These are phyloP conservation scores for Mnemiopsis leidyi DNA, from an alignment of 37 sponge, comb jelly and placozoan genomes.

Conservation along the genomic window DNA sequence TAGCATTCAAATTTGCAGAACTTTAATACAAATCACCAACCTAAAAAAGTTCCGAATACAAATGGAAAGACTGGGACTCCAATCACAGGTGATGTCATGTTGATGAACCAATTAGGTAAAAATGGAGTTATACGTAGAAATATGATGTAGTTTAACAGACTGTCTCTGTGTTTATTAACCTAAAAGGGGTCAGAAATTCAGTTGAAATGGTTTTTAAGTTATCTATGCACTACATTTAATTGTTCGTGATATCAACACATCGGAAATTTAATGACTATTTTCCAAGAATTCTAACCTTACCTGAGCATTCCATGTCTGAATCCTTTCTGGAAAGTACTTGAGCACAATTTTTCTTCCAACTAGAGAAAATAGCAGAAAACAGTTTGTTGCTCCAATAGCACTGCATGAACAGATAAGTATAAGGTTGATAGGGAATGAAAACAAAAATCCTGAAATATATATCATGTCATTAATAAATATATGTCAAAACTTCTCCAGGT, in stretches of 20 bases:
- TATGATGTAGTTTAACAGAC: constrained; percentile 79
- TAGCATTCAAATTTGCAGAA: no score
- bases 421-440: constrained; percentile 81
- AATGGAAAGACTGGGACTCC: constrained; percentile 81
- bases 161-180: constrained; percentile 73
- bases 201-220: no score
- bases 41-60: constrained; percentile 87
- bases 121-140: constrained; percentile 87
- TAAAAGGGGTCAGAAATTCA: constrained; percentile 32
- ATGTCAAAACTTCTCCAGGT: no score
- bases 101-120: constrained; percentile 97
- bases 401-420: constrained; percentile 85
- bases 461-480: neutral
- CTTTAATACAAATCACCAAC: no score
- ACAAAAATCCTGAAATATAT: constrained; percentile 75
- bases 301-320: constrained; percentile 73
- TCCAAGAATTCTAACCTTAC: no score
- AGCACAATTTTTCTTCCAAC: constrained; percentile 72
- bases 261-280: no score
- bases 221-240: no score
- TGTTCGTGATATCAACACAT: no score
- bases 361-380: constrained; percentile 81
- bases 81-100: constrained; percentile 87
- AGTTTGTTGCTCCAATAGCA: constrained; percentile 79
- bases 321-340: constrained; percentile 72